Percentiles rank a stretch among this genome's conserved stretches.
These are phyloP conservation scores for Pogonomyrmex californicus DNA, from an alignment of 1,140 invertebrate genomes.

Conservation along the genomic window DNA sequence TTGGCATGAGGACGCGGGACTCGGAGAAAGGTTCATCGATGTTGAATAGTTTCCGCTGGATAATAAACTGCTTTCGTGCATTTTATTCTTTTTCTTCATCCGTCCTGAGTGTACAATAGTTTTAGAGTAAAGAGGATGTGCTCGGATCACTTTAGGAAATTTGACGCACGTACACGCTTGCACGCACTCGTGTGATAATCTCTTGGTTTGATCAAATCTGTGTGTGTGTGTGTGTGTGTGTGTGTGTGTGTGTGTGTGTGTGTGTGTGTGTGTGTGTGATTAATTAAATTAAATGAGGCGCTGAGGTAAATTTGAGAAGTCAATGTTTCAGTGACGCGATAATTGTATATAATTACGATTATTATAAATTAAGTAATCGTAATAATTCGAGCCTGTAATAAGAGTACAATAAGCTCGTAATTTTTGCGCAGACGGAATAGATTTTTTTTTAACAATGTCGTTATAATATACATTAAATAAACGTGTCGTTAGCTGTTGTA, in stretches of 20 bases:
- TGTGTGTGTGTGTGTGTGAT: background rate
- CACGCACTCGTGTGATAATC: background rate
- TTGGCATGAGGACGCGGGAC: constrained; percentile 48
- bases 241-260: background rate
- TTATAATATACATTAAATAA: background rate
- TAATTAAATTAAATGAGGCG: background rate
- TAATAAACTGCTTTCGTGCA: constrained; percentile 33
- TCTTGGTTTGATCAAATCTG: background rate
- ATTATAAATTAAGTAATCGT: background rate
- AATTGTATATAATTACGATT: constrained; percentile 24
- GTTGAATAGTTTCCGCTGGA: constrained; percentile 41
- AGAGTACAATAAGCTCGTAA: background rate
- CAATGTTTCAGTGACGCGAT: background rate
- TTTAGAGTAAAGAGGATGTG: constrained; percentile 16
- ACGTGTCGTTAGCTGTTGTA: background rate
- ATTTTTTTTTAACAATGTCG: background rate
- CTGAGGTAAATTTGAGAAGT: background rate
- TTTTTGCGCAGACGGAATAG: background rate
- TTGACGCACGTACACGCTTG: background rate
- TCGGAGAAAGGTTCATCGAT: constrained; percentile 30
- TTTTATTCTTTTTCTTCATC: constrained; percentile 36
- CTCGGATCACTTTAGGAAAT: background rate
- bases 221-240: no score
- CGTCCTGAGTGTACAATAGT: constrained; percentile 5
- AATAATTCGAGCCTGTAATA: background rate